Evolutionary conservation across 1,140 invertebrate genomes (phyloP), one percentile per base, ranked within the genome.

Genomic region (Dendroctonus ponderosae): DNA sequence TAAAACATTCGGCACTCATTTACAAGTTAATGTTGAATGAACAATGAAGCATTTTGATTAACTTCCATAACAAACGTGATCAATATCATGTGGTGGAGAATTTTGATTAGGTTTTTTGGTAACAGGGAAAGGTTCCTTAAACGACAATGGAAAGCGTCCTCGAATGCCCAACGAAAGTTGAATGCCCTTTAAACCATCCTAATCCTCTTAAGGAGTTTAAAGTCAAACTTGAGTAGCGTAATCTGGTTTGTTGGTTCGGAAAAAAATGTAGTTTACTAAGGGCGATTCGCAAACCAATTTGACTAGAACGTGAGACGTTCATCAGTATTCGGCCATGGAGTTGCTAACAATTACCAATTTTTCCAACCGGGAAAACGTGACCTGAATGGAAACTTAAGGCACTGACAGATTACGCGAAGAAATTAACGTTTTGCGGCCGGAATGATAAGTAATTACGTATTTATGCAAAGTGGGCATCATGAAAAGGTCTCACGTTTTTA

Each of bases 301-400:
- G 6, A 15, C 11, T 26, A 48, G 9, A 65, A 40, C 56, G 58
- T 37, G 26, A 54, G 41, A 64, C 62, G 48, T 64, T 64, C 40
- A 64, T 64, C 62, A 54, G 62, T 64, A 64, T 64, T 64, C 62
- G 51, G 0, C 43, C 15, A 38, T 38, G 8, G 43, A 46, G 15
- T 46, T 26, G 64, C 57, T 66, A 66, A 66, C 64, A 66, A 59
- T 66, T 66, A 66, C 56, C 40, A 60, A 60, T 66, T 66, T 66
- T 66, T 66, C 62, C 62, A 65, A 57, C 11, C 52, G 12, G 51
- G 41, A 54, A 14, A 40, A 57, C 62, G 62, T 57, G 52, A 38
- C 41, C 2, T 12, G 62, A 65, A 65, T 65, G 12, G 14, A 26
- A 58, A 65, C 11, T 9, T 7, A 9, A 7, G 7, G 11, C 37